phyloP scores from a whole-genome alignment of 2,797 vertebrate species.

The Darevskia mixta region DNA sequence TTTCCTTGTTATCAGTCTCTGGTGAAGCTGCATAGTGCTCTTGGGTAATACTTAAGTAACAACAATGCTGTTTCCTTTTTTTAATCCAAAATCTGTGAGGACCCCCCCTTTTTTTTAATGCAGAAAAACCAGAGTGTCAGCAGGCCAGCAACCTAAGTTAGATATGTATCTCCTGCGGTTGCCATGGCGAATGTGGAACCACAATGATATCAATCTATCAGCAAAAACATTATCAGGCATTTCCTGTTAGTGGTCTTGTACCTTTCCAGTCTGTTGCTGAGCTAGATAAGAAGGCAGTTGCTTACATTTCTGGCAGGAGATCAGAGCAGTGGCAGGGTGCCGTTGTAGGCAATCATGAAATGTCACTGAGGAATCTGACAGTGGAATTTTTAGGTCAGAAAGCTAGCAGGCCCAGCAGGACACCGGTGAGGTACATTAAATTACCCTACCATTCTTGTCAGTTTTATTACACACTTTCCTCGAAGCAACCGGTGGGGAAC shows the following conservation, averaged over 20 bases:
- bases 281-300: slow-evolving; percentile 39
- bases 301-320: slow-evolving; percentile 54
- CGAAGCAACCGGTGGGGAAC: slow-evolving; percentile 24
- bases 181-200: slow-evolving; percentile 60
- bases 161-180: slow-evolving; percentile 65
- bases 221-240: slow-evolving; percentile 53
- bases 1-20: slow-evolving; percentile 33
- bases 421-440: slow-evolving; percentile 37
- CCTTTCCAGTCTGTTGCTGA: slow-evolving; percentile 26
- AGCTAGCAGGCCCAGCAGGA: slow-evolving; percentile 29
- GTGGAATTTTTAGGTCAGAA: slow-evolving; percentile 59
- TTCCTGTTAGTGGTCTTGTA: slow-evolving; percentile 53
- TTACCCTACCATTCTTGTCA: slow-evolving; percentile 42
- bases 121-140: slow-evolving; percentile 55
- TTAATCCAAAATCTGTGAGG: slow-evolving; percentile 24
- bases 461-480: slow-evolving; percentile 44
- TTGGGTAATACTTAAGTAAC: slow-evolving; percentile 27
- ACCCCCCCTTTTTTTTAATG: slow-evolving; percentile 46
- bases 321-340: slow-evolving; percentile 32
- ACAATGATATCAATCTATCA: slow-evolving; percentile 41
- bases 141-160: slow-evolving; percentile 39
- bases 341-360: slow-evolving; percentile 36
- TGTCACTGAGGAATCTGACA: slow-evolving; percentile 60
- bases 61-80: slow-evolving; percentile 13
- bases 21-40: slow-evolving; percentile 27